Percentiles rank a stretch among this genome's conserved stretches.
Evolutionary conservation across 2,888 invertebrate species (phyloP).

Genomic region (Cheilosia vernalis): DNA sequence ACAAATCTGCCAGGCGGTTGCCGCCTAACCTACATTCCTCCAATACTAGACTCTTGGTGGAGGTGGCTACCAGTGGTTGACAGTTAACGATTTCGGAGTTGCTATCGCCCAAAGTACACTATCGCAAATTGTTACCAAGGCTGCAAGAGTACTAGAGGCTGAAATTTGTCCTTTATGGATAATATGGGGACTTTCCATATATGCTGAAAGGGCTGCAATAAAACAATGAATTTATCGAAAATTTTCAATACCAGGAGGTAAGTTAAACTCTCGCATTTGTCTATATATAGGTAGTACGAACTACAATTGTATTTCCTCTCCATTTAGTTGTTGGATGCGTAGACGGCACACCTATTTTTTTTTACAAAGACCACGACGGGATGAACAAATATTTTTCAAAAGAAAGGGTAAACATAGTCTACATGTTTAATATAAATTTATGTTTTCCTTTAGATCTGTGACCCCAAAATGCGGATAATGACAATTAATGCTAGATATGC

Average conservation of each 20-base stretch:
- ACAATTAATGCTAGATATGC: slow-evolving; percentile 17
- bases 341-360: slow-evolving; percentile 13
- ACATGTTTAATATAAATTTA: background rate
- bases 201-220: background rate
- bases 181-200: background rate
- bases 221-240: slow-evolving; percentile 6
- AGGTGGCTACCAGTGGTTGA: slow-evolving; percentile 7
- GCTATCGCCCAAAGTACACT: slow-evolving; percentile 8
- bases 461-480: slow-evolving; percentile 16
- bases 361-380: slow-evolving; percentile 10
- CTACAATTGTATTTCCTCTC: background rate
- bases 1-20: background rate
- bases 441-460: background rate
- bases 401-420: slow-evolving; percentile 31
- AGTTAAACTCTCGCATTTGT: too few relatives aligned
- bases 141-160: too few relatives aligned
- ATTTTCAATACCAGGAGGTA: background rate
- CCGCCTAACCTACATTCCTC: background rate
- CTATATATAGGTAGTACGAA: background rate
- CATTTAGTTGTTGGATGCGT: slow-evolving; percentile 22
- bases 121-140: background rate
- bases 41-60: background rate
- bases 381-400: slow-evolving; percentile 27
- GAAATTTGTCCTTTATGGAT: slow-evolving; percentile 22
- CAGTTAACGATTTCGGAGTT: slow-evolving; percentile 28